Evolutionary conservation across 37 sponge, comb jelly and placozoan genomes (phyloP).

Genomic region (Petrosia ficiformis): DNA sequence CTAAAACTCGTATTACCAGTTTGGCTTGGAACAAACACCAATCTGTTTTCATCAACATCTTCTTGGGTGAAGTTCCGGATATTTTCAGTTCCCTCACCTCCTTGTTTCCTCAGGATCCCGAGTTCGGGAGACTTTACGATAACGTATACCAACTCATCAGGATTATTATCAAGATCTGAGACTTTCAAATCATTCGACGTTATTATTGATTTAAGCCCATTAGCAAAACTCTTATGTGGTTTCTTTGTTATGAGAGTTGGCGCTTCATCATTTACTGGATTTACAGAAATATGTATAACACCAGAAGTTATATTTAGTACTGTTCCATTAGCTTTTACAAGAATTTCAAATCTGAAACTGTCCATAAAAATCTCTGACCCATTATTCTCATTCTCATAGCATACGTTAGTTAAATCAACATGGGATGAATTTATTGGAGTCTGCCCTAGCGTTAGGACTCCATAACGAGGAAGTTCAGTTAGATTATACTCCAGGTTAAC

Average conservation of each 20-base stretch:
- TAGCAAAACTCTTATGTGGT: conserved; percentile 4
- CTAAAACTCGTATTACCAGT: conserved; percentile 1
- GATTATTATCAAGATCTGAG: conserved; percentile 45
- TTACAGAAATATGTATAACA: conserved; percentile 1
- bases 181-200: conserved; percentile 5
- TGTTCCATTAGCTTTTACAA: neutral
- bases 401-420: too few relatives aligned
- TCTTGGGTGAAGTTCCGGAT: conserved; percentile 43
- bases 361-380: neutral
- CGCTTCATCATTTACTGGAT: conserved; percentile 40
- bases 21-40: conserved; percentile 13
- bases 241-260: conserved; percentile 5
- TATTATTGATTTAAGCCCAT: conserved; percentile 11
- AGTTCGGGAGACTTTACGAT: neutral
- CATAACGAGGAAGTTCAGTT: neutral
- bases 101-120: conserved; percentile 7
- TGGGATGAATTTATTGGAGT: neutral
- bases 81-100: neutral
- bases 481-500: neutral
- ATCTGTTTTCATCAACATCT: conserved; percentile 17
- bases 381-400: too few relatives aligned
- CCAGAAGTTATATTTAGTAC: neutral
- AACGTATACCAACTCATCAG: conserved; percentile 15
- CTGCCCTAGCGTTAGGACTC: conserved; percentile 8
- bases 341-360: neutral